These are phyloP conservation scores for Aphrophora alni DNA, from an alignment of 2,888 invertebrate genomes.

Conservation along the genomic window DNA sequence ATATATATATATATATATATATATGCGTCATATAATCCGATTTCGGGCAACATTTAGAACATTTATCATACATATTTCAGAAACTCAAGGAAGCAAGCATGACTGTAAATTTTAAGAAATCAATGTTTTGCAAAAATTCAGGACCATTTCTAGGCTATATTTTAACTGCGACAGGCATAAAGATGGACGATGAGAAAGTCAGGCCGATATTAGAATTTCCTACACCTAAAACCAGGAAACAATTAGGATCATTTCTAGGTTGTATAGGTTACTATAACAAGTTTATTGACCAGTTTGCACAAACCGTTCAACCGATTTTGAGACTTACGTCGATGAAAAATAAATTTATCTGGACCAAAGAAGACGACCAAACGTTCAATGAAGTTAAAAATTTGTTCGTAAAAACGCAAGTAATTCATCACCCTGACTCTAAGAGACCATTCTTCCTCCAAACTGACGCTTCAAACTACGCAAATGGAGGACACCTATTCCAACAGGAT, in stretches of 20 bases:
- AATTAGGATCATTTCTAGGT: neutral
- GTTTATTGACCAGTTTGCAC: neutral
- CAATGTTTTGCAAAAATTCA: neutral
- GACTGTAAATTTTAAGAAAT: constrained; percentile 8
- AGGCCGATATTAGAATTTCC: constrained; percentile 1
- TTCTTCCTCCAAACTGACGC: neutral
- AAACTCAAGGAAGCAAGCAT: constrained; percentile 17
- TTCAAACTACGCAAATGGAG: neutral
- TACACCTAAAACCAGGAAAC: neutral
- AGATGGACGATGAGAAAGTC: constrained; percentile 1
- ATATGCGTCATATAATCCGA: neutral
- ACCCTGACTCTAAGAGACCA: neutral
- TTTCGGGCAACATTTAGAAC: neutral
- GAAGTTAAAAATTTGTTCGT: neutral
- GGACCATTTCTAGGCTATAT: constrained; percentile 2
- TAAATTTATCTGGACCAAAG: constrained; percentile 7
- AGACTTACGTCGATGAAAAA: neutral
- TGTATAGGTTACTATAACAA: constrained; percentile 20
- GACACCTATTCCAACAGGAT: neutral
- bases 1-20: too few species aligned
- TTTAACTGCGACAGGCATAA: neutral
- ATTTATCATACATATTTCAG: neutral
- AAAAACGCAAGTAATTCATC: neutral
- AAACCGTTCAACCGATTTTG: neutral
- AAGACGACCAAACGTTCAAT: too few species aligned